Evolutionary conservation across 2,797 vertebrate species (phyloP).

Genomic region (Enteromius viviparus): DNA sequence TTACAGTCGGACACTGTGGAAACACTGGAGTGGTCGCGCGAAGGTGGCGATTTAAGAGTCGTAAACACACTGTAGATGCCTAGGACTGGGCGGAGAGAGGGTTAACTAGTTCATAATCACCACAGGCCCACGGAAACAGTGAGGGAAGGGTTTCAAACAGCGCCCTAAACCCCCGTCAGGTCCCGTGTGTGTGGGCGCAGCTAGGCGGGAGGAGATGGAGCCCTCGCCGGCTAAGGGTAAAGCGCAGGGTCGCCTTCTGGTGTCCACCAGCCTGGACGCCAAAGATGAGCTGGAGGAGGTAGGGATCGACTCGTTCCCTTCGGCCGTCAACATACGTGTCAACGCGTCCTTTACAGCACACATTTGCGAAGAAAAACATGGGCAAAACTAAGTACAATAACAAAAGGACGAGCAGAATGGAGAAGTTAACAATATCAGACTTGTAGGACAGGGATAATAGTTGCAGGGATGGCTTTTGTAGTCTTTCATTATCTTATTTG

Average conservation of each 20-base stretch:
- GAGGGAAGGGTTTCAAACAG: conserved; percentile 55
- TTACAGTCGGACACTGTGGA: conserved; percentile 64
- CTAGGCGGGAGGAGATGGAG: conserved; percentile 80
- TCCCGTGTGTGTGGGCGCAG: conserved; percentile 71
- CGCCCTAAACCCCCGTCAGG: conserved; percentile 47
- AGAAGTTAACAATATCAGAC: conserved; percentile 42
- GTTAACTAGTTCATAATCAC: conserved; percentile 49
- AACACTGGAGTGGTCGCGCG: conserved; percentile 61
- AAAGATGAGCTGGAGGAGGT: conserved; percentile 97
- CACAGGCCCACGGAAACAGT: conserved; percentile 37
- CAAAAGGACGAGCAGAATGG: conserved; percentile 39
- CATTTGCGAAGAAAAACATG: conserved; percentile 5
- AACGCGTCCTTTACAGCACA: conserved; percentile 23
- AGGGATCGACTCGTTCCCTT: conserved; percentile 55
- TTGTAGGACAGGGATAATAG: background rate
- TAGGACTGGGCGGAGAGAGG: conserved; percentile 50
- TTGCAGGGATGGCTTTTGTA: background rate
- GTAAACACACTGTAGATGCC: conserved; percentile 60
- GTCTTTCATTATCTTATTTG: background rate
- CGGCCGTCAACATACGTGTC: background rate
- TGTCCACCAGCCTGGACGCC: conserved; percentile 90
- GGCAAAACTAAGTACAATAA: conserved; percentile 12
- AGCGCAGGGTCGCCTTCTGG: conserved; percentile 83
- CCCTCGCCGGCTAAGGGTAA: conserved; percentile 79
- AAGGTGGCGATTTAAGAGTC: conserved; percentile 62